Base-by-base conservation (phyloP, 2,888 invertebrate genomes). In the Dolichomitus sp. region DNA sequence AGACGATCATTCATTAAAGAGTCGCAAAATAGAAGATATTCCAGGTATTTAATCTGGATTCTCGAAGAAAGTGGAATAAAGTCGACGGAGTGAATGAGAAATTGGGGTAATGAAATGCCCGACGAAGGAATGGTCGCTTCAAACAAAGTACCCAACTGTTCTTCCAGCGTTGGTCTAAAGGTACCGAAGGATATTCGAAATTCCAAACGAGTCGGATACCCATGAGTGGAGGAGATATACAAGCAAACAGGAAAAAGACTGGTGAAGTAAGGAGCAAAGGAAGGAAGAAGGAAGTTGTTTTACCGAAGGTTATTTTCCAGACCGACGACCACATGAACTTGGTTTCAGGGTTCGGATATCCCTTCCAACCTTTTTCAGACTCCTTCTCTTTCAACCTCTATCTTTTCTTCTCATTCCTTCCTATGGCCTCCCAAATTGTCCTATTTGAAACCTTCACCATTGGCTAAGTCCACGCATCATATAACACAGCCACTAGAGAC, bases 251-350 rank as follows among this genome's bases (percentile, higher is more conserved):
- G 45, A 61, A 23, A 76, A 82, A 12, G 3, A 63, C 17, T 33
- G 33, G 78, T 45, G 75, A 80, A 65, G 81, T 33, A 75, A 72
- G 79, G 68, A 33, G 83, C 76, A 79, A 77, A 70, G 74, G 54
- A 59, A 80, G 74, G 73, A 77, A 84, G 83, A 81, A 75, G 77
- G 76, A 84, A 87, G 89, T 90, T 92, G 90, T 91, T 92, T 92
- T 89, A 88, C 88, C 87, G 87, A 84, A 91, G 90, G 89, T 92
- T 92, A 93, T 93, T 93, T 93, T 93, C 92, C 92, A 90, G 91
- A 83, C 90, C 91, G 87, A 87, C 90, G 91, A 89, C 59, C 87
- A 88, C 87, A 84, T 84, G 87, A 80, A 86, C 83, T 86, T 80
- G 76, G 78, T 85, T 81, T 87, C 79, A 78, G 72, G 79, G 78